Evolutionary conservation across 2,888 invertebrate species (phyloP), one percentile per base, ranked within the genome.

Genomic region (Erebia aethiops): DNA sequence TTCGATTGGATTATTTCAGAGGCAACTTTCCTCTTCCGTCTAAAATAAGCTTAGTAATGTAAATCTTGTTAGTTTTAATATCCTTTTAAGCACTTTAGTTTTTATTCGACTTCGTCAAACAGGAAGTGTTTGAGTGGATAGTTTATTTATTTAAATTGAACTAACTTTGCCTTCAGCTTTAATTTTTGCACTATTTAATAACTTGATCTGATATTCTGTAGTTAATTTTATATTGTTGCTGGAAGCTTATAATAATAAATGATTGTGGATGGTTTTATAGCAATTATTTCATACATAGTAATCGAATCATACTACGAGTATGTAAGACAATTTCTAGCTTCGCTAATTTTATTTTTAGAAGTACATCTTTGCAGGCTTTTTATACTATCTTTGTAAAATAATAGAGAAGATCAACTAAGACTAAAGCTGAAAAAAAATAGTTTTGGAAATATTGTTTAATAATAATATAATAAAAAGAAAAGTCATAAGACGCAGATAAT

Each of bases 1-100:
- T 82, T 80, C 87, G 87, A 91, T 90, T 90, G 89, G 87, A 89
- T 91, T 90, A 90, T 89, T 87, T 87, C 86, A 84, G 84, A 83
- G 81, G 83, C 83, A 82, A 86, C 82, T 86, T 85, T 85, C 84
- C 82, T 84, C 86, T 84, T 84, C 82, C 80, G 77, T 85, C 82
- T 84, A 81, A 84, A 87, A 87, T 85, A 86, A 82, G 81, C 84
- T 83, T 81, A 78, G 78, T 79, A 76, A 78, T 78, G 77, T 77
- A 75, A 74, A 77, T 77, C 76, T 70, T 76, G 76, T 79, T 76
- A 77, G 76, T 78, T 78, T 77, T 76, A 75, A 75, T 72, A 73
- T 51, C 70, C 71, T 74, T 78, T 77, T 74, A 54, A 75, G 61
- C 63, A 69, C 69, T 75, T 71, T 73, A 67, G 58, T 69, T 71